phyloP scores from a whole-genome alignment of 2,113 vertebrate species.

The Ciconia maguari region DNA sequence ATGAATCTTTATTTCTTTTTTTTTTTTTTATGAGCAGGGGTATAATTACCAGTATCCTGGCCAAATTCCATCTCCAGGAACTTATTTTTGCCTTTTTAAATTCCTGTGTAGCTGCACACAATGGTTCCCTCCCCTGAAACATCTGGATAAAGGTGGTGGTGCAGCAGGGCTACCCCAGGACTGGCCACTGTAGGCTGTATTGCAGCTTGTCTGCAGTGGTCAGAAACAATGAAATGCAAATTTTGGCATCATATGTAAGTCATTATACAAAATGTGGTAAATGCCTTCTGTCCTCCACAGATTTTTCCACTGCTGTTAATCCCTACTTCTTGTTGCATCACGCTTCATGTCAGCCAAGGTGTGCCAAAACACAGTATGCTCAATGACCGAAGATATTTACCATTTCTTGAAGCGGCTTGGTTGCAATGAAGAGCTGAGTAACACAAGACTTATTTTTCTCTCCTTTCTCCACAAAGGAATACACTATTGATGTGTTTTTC shows the following conservation, averaged over 20 bases:
- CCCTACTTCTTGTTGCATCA: background rate
- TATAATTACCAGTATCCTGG: background rate
- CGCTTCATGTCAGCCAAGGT: accelerated
- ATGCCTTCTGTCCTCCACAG: background rate
- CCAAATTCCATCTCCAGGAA: background rate
- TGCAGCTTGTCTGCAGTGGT: background rate
- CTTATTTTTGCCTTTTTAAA: background rate
- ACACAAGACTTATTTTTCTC: background rate
- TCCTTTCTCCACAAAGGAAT: slow-evolving; percentile 81
- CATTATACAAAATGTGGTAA: background rate
- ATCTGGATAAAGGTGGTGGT: background rate
- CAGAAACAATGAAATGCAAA: background rate
- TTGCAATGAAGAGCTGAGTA: background rate
- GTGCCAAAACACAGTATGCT: background rate
- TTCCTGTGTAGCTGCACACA: background rate
- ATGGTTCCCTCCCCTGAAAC: background rate
- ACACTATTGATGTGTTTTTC: slow-evolving; percentile 99
- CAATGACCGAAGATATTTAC: background rate
- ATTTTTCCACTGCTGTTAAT: background rate
- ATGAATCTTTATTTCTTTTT: background rate
- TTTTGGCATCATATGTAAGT: background rate
- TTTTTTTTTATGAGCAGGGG: background rate
- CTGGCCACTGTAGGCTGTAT: background rate
- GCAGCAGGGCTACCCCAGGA: background rate
- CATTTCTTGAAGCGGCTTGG: background rate